Conservation (phyloP, 2,113 vertebrate species). For the Brachionichthys hirsutus region DNA sequence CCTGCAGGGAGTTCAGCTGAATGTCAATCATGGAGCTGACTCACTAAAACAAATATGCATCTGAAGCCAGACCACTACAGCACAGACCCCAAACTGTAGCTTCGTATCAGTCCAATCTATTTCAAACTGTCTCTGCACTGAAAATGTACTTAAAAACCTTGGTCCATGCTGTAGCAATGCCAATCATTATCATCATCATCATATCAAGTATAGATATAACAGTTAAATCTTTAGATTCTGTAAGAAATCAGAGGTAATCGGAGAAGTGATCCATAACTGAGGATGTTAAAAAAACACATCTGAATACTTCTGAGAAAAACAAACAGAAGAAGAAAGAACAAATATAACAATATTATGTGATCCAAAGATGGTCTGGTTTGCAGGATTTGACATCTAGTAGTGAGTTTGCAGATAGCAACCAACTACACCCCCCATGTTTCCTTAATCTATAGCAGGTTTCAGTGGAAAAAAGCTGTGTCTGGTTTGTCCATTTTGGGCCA, state of each 20-base stretch:
- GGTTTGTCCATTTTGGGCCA: background rate
- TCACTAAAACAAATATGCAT: conserved; percentile 62
- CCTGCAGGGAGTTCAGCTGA: conserved; percentile 75
- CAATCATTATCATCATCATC: no score
- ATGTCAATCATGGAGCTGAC: conserved; percentile 73
- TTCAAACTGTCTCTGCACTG: conserved; percentile 1
- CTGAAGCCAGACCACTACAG: conserved; percentile 31
- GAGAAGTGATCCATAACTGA: no score
- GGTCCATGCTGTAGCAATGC: no score
- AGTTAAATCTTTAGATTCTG: no score
- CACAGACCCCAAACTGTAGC: conserved; percentile 32
- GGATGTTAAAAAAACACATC: no score
- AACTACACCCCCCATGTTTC: no score
- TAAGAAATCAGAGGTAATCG: no score
- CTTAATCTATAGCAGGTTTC: no score
- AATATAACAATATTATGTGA: no score
- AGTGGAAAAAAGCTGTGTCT: background rate
- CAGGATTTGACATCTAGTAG: background rate
- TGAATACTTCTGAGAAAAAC: background rate
- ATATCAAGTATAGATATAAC: no score
- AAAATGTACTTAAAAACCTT: background rate
- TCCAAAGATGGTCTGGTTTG: background rate
- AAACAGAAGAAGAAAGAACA: background rate
- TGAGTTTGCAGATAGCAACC: no score
- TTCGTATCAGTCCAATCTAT: conserved; percentile 41